phyloP scores from a whole-genome alignment of 2,113 vertebrate species.

The Puffinus mauretanicus region DNA sequence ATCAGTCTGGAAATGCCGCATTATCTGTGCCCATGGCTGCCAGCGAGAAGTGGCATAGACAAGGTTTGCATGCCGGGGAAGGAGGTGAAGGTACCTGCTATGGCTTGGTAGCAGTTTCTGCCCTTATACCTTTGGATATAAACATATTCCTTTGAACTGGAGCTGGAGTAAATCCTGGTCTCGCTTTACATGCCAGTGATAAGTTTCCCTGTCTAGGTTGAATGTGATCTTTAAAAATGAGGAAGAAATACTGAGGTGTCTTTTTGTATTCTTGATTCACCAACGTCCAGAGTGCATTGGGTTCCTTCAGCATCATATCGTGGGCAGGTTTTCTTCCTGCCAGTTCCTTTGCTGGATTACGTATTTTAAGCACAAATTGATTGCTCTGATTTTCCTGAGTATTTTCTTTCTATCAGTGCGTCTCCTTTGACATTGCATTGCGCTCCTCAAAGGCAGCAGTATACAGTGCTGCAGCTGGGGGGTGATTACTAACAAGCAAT shows the following conservation, averaged over 20 bases:
- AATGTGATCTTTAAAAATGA: neutral
- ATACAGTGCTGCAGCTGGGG: neutral
- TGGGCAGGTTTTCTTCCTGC: neutral
- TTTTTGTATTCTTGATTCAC: neutral
- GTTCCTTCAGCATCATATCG: neutral
- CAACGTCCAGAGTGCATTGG: neutral
- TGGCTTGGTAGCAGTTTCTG: neutral
- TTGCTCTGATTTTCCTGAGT: neutral
- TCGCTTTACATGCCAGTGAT: rapidly evolving
- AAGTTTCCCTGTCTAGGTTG: neutral
- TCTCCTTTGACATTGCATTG: neutral
- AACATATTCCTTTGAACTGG: neutral
- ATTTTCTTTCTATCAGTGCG: neutral
- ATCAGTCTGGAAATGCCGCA: neutral
- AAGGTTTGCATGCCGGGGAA: no score
- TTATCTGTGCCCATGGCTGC: neutral
- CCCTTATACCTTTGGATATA: neutral
- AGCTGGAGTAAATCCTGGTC: no score
- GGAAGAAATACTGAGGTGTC: neutral
- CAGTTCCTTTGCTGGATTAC: neutral
- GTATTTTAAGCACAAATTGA: neutral
- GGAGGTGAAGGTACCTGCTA: neutral
- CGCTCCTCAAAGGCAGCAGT: neutral
- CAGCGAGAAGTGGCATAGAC: neutral
- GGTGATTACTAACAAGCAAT: neutral